Conservation (phyloP, 2,888 invertebrate species). For the Campoplex nolae region DNA sequence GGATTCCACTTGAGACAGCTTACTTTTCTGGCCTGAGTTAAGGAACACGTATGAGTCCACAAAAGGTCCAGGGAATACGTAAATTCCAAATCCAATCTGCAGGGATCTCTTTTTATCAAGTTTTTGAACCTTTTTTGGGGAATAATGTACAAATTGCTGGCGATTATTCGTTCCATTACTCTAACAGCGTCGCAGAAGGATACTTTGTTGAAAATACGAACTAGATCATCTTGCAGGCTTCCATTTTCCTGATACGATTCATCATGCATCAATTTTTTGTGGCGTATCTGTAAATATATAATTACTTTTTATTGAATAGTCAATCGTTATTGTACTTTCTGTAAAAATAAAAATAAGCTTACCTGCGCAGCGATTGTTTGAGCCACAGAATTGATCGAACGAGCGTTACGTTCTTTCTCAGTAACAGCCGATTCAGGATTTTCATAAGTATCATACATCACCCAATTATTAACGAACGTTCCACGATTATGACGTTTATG, state of each 20-base stretch:
- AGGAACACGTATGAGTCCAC: conserved; percentile 88
- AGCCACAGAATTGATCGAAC: neutral
- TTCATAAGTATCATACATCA: conserved; percentile 90
- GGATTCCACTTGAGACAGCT: conserved; percentile 89
- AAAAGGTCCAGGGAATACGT: conserved; percentile 88
- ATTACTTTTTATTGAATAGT: neutral
- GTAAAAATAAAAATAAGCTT: neutral
- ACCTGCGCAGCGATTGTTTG: conserved; percentile 7
- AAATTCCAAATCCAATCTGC: conserved; percentile 88
- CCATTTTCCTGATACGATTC: neutral
- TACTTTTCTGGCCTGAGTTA: conserved; percentile 86
- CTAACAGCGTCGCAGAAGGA: conserved; percentile 88
- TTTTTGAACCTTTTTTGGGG: conserved; percentile 91
- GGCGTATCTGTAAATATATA: neutral
- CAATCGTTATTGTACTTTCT: neutral
- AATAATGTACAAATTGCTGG: conserved; percentile 88
- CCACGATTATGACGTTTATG: conserved; percentile 86
- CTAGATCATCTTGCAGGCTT: conserved; percentile 81
- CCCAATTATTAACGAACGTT: conserved; percentile 91
- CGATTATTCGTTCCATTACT: conserved; percentile 90
- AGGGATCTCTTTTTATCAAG: conserved; percentile 87
- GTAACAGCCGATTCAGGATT: conserved; percentile 78
- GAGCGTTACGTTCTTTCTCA: conserved; percentile 74
- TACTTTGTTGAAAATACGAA: conserved; percentile 79
- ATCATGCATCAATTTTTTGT: neutral